These are phyloP conservation scores for Argya squamiceps DNA, from an alignment of 2,797 vertebrate species.

Conservation along the genomic window DNA sequence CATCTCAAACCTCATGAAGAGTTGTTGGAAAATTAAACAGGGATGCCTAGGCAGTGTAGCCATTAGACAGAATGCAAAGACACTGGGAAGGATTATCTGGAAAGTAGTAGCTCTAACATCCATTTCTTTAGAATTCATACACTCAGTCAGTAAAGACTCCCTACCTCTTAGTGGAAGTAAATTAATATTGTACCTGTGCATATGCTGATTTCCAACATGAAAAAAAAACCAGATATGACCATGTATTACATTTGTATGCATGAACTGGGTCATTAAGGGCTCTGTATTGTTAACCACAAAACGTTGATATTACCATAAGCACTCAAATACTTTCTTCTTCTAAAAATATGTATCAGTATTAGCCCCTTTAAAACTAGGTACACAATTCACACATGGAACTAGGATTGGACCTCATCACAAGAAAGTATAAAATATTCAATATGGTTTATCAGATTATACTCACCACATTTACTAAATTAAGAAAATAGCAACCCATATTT, in stretches of 20 bases:
- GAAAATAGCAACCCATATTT: conserved; percentile 79
- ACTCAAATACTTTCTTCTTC: neutral
- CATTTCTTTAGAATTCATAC: neutral
- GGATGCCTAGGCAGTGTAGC: neutral
- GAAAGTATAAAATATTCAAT: neutral
- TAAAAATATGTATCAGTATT: neutral
- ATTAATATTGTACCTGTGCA: neutral
- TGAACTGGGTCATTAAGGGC: neutral
- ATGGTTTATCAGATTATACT: neutral
- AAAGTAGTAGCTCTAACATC: neutral
- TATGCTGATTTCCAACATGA: neutral
- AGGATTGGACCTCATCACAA: neutral
- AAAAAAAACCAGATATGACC: neutral
- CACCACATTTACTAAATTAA: conserved; percentile 81
- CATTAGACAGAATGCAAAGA: neutral
- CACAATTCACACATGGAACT: neutral
- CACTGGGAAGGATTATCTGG: neutral
- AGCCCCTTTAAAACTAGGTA: neutral
- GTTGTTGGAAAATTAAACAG: neutral
- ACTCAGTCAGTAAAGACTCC: neutral
- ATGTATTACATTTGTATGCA: neutral
- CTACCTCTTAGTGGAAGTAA: neutral
- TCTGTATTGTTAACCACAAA: neutral
- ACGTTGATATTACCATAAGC: neutral
- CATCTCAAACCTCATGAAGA: neutral